Conservation (phyloP, 2,797 vertebrate species). For the Chiloscyllium punctatum region DNA sequence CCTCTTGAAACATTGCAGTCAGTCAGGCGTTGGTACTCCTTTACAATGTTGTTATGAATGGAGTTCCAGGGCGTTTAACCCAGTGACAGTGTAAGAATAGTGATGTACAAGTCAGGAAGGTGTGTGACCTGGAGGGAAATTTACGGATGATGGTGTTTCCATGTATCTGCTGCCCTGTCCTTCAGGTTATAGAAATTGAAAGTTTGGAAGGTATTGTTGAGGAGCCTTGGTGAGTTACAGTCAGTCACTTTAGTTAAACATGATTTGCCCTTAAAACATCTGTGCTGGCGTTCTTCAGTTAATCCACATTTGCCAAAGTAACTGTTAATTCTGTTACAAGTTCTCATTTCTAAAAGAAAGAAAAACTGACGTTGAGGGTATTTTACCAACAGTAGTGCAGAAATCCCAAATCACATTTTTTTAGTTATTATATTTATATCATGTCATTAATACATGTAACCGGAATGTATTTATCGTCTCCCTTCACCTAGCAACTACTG, state of each 20-base stretch:
- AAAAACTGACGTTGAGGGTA: neutral
- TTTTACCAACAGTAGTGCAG: neutral
- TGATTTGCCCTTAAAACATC: no score
- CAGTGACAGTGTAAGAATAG: neutral
- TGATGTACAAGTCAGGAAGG: no score
- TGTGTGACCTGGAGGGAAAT: neutral
- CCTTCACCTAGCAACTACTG: neutral
- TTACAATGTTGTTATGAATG: neutral
- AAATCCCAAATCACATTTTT: neutral
- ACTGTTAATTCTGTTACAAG: no score
- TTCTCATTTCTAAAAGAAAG: no score
- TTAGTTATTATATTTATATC: no score
- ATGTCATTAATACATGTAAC: neutral
- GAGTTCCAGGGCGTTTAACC: neutral
- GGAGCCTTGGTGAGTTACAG: neutral
- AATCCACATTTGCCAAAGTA: no score
- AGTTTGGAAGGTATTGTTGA: neutral
- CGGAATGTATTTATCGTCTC: neutral
- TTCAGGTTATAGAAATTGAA: neutral
- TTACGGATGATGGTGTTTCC: neutral
- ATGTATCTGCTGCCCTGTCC: neutral
- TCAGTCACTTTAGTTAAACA: no score
- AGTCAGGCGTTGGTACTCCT: neutral
- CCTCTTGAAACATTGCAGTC: neutral
- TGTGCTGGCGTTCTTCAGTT: no score